Percentiles rank a stretch among this genome's conserved stretches.
These are phyloP conservation scores for Sebastes kiyomatsui DNA, from an alignment of 2,797 vertebrate species.

Conservation along the genomic window DNA sequence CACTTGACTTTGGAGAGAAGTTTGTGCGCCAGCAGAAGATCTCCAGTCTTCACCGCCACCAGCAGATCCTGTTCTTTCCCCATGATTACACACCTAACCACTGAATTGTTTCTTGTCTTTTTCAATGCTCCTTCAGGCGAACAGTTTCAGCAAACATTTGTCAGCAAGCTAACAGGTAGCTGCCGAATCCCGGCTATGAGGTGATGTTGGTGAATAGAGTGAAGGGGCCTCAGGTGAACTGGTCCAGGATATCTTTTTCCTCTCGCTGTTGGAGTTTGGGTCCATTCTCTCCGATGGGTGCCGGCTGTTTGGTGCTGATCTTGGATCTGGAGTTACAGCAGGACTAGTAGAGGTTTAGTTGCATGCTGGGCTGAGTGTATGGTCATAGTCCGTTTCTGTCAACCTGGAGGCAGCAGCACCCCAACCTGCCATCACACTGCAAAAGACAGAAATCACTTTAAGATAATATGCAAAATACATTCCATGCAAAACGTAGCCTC, in stretches of 20 bases:
- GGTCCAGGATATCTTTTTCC: constrained; percentile 7
- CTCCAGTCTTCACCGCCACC: constrained; percentile 83
- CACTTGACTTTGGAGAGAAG: constrained; percentile 83
- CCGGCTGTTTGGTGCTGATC: neutral
- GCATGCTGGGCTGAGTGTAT: neutral
- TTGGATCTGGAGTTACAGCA: neutral
- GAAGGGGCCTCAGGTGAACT: neutral
- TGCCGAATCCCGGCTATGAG: constrained; percentile 23
- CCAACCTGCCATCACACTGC: constrained; percentile 19
- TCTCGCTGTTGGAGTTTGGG: neutral
- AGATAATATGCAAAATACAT: neutral
- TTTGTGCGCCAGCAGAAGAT: constrained; percentile 80
- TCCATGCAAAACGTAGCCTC: neutral
- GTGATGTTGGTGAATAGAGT: neutral
- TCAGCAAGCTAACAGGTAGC: constrained; percentile 11
- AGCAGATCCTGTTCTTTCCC: constrained; percentile 85
- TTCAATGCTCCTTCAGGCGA: constrained; percentile 1
- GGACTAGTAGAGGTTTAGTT: neutral
- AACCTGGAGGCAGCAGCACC: constrained; percentile 1
- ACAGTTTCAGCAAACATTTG: constrained; percentile 26
- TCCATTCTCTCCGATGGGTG: constrained; percentile 39
- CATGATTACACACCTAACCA: constrained; percentile 61
- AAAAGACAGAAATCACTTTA: neutral
- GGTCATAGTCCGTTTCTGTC: neutral
- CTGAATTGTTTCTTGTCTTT: neutral